phyloP scores from a whole-genome alignment of 2,797 vertebrate genomes.

The Aeoliscus strigatus region DNA sequence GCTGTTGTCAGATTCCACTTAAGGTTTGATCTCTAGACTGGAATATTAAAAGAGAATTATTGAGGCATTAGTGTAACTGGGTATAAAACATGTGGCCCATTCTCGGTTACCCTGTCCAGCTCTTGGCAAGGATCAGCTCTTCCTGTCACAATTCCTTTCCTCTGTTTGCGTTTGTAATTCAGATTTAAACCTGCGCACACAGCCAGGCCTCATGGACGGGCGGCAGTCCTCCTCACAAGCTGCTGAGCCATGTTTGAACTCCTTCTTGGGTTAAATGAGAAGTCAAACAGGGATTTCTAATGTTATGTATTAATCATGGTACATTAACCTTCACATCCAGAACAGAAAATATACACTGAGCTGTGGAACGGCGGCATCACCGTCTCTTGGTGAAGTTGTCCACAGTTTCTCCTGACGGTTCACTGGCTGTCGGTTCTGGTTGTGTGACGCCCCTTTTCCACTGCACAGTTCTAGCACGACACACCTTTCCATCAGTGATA shows the following conservation, averaged over 20 bases:
- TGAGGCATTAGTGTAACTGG: neutral
- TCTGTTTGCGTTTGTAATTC: slow-evolving; percentile 51
- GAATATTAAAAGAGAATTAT: slow-evolving; percentile 3
- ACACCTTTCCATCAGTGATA: too few relatives aligned
- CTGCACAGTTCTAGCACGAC: too few relatives aligned
- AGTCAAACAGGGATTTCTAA: slow-evolving; percentile 13
- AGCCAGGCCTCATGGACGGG: slow-evolving; percentile 9
- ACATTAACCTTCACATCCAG: neutral
- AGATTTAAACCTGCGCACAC: slow-evolving; percentile 42
- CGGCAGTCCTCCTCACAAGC: slow-evolving; percentile 8
- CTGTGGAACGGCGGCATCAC: too few relatives aligned
- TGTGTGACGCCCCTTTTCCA: too few relatives aligned
- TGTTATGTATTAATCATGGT: neutral
- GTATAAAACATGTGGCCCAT: slow-evolving; percentile 6
- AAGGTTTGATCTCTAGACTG: slow-evolving; percentile 7
- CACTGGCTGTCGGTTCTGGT: too few relatives aligned
- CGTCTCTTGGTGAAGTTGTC: too few relatives aligned
- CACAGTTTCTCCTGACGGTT: too few relatives aligned
- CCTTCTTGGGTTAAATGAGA: slow-evolving; percentile 14
- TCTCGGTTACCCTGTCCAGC: slow-evolving; percentile 5
- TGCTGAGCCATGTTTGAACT: slow-evolving; percentile 10
- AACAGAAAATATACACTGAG: neutral
- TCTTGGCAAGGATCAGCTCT: slow-evolving; percentile 27
- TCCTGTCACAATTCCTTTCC: slow-evolving; percentile 17
- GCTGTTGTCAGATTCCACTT: slow-evolving; percentile 6